Conservation (phyloP, 2,113 vertebrate genomes). For the Heteronetta atricapilla region DNA sequence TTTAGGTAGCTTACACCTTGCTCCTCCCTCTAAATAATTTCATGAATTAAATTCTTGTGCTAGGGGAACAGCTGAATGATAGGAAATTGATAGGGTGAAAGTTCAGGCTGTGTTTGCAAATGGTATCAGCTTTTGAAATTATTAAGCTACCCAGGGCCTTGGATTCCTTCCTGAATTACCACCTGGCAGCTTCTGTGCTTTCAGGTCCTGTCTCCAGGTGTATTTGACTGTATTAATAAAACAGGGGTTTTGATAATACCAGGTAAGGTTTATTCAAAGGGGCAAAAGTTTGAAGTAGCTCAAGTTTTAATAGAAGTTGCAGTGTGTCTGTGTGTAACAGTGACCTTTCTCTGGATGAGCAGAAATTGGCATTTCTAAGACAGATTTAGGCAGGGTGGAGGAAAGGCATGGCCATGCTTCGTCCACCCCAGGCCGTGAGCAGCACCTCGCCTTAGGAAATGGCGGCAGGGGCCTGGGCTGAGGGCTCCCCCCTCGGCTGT, state of each 20-base stretch:
- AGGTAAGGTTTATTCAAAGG: background rate
- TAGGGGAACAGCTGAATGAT: rapidly evolving
- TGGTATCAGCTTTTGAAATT: rapidly evolving
- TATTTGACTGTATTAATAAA: background rate
- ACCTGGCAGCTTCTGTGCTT: rapidly evolving
- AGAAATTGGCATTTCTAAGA: too few relatives aligned
- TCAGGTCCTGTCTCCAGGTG: background rate
- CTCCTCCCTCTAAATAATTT: rapidly evolving
- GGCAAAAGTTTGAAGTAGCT: background rate
- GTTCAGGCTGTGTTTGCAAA: too few relatives aligned
- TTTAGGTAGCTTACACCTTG: rapidly evolving
- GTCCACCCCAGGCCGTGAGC: too few relatives aligned
- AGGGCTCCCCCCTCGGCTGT: too few relatives aligned
- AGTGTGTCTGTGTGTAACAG: too few relatives aligned
- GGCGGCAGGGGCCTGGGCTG: background rate
- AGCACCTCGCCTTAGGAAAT: background rate
- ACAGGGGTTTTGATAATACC: background rate
- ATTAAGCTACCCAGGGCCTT: rapidly evolving
- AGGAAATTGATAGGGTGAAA: rapidly evolving
- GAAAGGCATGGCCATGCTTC: too few relatives aligned
- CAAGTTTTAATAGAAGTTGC: background rate
- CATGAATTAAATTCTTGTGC: background rate
- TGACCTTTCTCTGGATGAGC: background rate
- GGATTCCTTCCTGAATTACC: background rate
- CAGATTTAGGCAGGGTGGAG: too few relatives aligned